phyloP scores from a whole-genome alignment of 2,113 vertebrate species.

The Tachysurus fulvidraco region DNA sequence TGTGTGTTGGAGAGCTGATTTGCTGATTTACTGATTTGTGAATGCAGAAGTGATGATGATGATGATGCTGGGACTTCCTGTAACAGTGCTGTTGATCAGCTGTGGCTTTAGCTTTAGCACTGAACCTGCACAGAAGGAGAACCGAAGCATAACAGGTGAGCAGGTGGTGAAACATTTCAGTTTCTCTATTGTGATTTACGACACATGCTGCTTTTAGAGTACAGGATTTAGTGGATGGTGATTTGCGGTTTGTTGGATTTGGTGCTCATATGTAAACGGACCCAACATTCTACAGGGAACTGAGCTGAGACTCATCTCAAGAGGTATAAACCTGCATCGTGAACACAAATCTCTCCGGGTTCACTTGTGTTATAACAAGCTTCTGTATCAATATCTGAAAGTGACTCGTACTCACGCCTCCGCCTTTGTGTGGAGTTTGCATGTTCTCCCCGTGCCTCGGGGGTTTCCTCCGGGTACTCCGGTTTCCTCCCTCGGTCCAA shows the following conservation, averaged over 20 bases:
- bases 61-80: not conserved
- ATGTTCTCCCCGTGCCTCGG: no score
- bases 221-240: not conserved
- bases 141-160: not conserved
- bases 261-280: no score
- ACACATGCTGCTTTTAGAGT: not conserved
- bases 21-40: not conserved
- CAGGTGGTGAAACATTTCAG: not conserved
- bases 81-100: slow-evolving; percentile 11
- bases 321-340: no score
- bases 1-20: not conserved
- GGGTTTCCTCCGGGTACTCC: no score
- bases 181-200: not conserved
- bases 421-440: no score
- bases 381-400: no score
- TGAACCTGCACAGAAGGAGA: slow-evolving; percentile 16
- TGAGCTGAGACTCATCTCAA: no score
- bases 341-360: no score
- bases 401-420: no score
- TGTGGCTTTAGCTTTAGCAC: not conserved
- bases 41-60: not conserved
- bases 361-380: no score
- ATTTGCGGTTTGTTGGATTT: not conserved
- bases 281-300: no score
- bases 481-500: no score